A percentile compares a stretch with the other conserved stretches of the same genome.
These are phyloP conservation scores for Drosophila bifasciata DNA, from an alignment of 1,140 invertebrate species.

Conservation along the genomic window DNA sequence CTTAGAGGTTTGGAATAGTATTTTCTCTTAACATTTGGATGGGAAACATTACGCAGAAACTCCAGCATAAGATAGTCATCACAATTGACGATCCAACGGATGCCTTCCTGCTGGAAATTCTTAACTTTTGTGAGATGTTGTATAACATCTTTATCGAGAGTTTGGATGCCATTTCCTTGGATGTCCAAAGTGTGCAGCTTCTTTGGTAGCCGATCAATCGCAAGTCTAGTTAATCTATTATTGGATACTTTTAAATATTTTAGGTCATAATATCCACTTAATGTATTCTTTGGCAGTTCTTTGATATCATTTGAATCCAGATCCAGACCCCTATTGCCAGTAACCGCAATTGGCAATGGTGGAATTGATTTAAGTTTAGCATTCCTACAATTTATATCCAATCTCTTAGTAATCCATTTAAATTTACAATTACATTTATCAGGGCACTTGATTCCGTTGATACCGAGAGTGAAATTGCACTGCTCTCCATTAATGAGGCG, in stretches of 20 bases:
- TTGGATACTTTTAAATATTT: constrained; percentile 4
- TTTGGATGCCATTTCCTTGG: neutral
- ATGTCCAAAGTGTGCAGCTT: constrained; percentile 6
- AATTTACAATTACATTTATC: neutral
- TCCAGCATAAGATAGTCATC: neutral
- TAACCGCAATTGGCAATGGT: constrained; percentile 5
- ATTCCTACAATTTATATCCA: neutral
- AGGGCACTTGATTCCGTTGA: constrained; percentile 2
- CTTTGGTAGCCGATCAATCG: neutral
- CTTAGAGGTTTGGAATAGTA: too few relatives aligned
- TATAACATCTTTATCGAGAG: neutral
- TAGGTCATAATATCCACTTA: constrained; percentile 3
- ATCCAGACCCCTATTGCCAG: neutral
- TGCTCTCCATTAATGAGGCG: neutral
- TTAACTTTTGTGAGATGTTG: neutral
- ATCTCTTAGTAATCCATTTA: neutral
- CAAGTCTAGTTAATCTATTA: neutral
- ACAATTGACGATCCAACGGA: constrained; percentile 17
- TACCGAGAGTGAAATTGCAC: neutral
- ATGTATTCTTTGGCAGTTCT: neutral
- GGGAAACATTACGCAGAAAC: neutral
- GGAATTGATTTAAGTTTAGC: constrained; percentile 12
- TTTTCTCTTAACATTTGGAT: too few relatives aligned
- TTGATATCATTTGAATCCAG: neutral
- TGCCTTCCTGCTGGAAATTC: constrained; percentile 14